These are phyloP conservation scores for Galago senegalensis DNA, from an alignment of 2,797 vertebrate species.

Conservation along the genomic window DNA sequence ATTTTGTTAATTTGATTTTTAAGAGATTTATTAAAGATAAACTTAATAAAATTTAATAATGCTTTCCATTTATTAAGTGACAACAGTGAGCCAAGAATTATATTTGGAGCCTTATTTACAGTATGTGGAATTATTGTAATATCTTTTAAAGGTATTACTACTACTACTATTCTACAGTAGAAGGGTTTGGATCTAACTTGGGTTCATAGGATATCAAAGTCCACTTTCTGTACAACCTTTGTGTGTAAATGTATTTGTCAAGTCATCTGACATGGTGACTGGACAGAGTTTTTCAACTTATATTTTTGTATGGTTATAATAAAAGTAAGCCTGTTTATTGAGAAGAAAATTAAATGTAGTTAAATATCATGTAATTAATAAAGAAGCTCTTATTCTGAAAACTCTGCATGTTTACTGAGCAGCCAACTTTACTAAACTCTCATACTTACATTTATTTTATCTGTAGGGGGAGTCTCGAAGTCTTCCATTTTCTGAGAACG, in stretches of 20 bases:
- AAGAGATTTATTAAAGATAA: not conserved
- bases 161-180: slow-evolving; percentile 49
- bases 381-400: slow-evolving; percentile 7
- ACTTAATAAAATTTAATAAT: slow-evolving; percentile 44
- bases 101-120: slow-evolving; percentile 24
- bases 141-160: slow-evolving; percentile 18
- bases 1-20: not conserved
- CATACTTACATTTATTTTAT: slow-evolving; percentile 59
- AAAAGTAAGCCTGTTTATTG: not conserved
- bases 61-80: not conserved
- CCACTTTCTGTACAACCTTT: not conserved
- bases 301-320: slow-evolving; percentile 16
- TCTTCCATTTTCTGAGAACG: slow-evolving; percentile 94
- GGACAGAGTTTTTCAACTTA: slow-evolving; percentile 46
- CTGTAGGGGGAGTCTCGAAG: slow-evolving; percentile 93
- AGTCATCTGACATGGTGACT: slow-evolving; percentile 65
- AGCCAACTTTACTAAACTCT: slow-evolving; percentile 74
- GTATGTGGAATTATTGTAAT: slow-evolving; percentile 54
- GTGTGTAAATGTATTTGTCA: slow-evolving; percentile 69
- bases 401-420: slow-evolving; percentile 46
- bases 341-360: slow-evolving; percentile 59
- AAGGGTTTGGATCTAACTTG: slow-evolving; percentile 41
- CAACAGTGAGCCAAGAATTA: slow-evolving; percentile 6
- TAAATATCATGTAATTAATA: not conserved
- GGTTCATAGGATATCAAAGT: slow-evolving; percentile 16